Conservation (phyloP, 2,888 invertebrate genomes). For the Schizotus pectinicornis region DNA sequence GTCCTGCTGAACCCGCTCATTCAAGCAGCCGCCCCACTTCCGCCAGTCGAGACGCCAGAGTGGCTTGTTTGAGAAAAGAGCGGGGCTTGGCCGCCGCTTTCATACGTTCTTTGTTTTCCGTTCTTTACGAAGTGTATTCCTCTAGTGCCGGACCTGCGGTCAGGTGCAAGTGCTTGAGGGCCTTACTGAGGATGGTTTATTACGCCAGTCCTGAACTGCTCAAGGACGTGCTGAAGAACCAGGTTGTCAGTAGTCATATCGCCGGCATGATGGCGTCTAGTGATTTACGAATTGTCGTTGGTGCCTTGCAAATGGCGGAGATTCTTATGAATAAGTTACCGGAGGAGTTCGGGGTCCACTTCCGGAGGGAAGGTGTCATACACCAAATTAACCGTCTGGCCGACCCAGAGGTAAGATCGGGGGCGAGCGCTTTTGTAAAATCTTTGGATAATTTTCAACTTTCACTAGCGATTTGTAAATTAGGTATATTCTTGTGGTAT, state of each 20-base stretch:
- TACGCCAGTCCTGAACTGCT: conserved; percentile 89
- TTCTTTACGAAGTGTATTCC: conserved; percentile 97
- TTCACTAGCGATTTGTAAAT: no score
- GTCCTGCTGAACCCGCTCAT: conserved; percentile 44
- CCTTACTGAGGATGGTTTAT: conserved; percentile 94
- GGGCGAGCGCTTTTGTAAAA: background rate
- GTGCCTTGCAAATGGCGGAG: conserved; percentile 95
- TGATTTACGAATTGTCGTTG: conserved; percentile 95
- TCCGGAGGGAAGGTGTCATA: conserved; percentile 96
- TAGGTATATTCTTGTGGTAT: no score
- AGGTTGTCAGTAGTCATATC: conserved; percentile 93
- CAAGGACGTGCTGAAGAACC: conserved; percentile 73
- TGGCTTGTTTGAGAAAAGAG: conserved; percentile 73
- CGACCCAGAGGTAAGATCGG: conserved; percentile 65
- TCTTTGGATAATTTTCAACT: background rate
- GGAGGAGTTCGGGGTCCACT: conserved; percentile 93
- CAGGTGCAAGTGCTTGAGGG: conserved; percentile 94
- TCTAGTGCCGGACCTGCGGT: conserved; percentile 98
- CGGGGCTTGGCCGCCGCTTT: conserved; percentile 72
- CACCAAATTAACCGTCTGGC: conserved; percentile 80
- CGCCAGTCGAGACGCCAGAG: conserved; percentile 67
- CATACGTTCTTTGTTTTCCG: conserved; percentile 82
- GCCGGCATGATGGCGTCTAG: conserved; percentile 98
- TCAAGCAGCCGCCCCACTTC: conserved; percentile 48
- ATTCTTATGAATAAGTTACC: conserved; percentile 96